Percentiles rank a stretch among this genome's conserved stretches.
phyloP scores from a whole-genome alignment of 2,888 invertebrate species.

The Xylota segnis region DNA sequence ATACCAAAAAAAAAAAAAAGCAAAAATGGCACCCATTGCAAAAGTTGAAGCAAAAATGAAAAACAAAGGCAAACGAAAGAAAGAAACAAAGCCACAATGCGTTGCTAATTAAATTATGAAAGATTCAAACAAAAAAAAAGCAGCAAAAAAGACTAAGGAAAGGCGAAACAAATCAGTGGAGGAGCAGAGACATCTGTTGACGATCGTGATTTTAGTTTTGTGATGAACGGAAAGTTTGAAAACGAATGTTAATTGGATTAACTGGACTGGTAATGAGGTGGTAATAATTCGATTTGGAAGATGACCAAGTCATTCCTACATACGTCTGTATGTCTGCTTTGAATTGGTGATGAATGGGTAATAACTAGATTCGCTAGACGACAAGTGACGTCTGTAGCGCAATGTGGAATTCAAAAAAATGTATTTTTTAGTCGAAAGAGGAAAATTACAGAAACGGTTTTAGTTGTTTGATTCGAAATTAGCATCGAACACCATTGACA shows the following conservation, averaged over 20 bases:
- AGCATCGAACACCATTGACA: neutral
- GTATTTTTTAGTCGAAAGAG: neutral
- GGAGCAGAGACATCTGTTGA: conserved; percentile 60
- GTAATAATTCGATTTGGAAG: conserved; percentile 3
- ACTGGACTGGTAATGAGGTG: conserved; percentile 41
- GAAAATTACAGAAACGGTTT: neutral
- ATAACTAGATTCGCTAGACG: neutral
- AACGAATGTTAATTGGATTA: conserved; percentile 59
- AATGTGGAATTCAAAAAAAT: neutral
- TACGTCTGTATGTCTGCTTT: neutral
- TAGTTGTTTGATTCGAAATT: neutral
- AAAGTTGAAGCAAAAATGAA: conserved; percentile 18
- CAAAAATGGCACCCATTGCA: conserved; percentile 70
- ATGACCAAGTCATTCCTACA: neutral
- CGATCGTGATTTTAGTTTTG: conserved; percentile 9
- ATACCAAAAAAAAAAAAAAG: conserved; percentile 16
- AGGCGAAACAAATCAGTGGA: neutral
- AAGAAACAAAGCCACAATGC: conserved; percentile 38
- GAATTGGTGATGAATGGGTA: neutral
- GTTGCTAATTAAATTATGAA: conserved; percentile 60
- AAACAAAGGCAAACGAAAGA: conserved; percentile 5
- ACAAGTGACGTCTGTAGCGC: neutral
- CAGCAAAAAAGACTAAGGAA: neutral
- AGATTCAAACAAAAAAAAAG: neutral
- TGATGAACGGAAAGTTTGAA: conserved; percentile 40